Conservation (phyloP, 2,888 invertebrate species). For the Linyphia triangularis region DNA sequence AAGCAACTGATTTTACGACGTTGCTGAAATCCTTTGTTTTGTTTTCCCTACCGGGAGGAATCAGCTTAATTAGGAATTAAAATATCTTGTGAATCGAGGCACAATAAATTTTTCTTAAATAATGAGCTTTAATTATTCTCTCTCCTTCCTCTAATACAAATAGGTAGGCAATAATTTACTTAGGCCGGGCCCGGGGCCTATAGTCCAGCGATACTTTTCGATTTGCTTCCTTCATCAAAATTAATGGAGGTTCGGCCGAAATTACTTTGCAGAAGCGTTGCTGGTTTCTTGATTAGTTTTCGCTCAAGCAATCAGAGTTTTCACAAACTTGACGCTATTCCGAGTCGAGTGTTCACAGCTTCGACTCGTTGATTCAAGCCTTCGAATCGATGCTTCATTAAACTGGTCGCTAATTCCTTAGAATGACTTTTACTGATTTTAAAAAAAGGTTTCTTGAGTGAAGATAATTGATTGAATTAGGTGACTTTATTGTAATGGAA, state of each 20-base stretch:
- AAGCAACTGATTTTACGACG: too few species aligned
- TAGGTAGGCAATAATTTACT: conserved; percentile 21
- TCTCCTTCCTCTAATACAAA: not conserved
- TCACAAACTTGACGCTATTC: conserved; percentile 15
- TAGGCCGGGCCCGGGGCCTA: not conserved
- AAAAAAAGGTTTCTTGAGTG: not conserved
- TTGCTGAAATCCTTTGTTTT: too few species aligned
- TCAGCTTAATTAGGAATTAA: conserved; percentile 20
- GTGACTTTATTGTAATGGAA: too few species aligned
- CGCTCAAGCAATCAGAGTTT: conserved; percentile 50
- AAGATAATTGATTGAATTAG: too few species aligned
- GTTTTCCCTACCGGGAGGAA: not conserved
- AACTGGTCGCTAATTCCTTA: conserved; percentile 6
- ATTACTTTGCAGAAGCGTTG: conserved; percentile 35
- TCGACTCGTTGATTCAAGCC: conserved; percentile 8
- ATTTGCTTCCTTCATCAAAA: conserved; percentile 56
- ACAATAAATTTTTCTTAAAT: conserved; percentile 12
- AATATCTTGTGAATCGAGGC: not conserved
- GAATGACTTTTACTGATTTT: not conserved
- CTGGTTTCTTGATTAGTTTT: conserved; percentile 55
- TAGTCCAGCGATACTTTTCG: not conserved
- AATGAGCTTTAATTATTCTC: not conserved
- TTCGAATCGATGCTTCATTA: conserved; percentile 28
- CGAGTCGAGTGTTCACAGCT: not conserved
- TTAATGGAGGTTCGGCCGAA: conserved; percentile 45